Conservation (phyloP, 2,797 vertebrate species). For the Carcharodon carcharias region DNA sequence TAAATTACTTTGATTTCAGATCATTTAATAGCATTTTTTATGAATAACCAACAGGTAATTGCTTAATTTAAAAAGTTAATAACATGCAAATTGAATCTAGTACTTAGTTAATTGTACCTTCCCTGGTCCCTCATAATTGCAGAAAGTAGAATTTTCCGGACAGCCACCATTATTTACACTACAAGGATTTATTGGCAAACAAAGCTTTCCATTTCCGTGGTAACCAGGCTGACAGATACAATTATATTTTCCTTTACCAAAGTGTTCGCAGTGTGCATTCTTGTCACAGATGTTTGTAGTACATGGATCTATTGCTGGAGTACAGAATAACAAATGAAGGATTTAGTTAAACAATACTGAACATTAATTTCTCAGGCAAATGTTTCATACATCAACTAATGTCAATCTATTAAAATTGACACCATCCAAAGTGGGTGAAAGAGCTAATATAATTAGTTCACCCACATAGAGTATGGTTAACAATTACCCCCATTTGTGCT, state of each 20-base stretch:
- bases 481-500: neutral
- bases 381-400: neutral
- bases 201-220: slow-evolving; percentile 72
- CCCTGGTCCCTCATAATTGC: slow-evolving; percentile 64
- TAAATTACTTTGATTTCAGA: neutral
- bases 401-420: neutral
- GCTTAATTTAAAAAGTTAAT: neutral
- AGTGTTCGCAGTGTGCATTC: slow-evolving; percentile 64
- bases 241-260: slow-evolving; percentile 49
- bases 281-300: slow-evolving; percentile 49
- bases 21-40: neutral
- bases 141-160: slow-evolving; percentile 67
- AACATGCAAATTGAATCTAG: neutral
- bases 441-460: neutral
- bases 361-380: neutral
- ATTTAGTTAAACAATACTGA: neutral
- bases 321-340: slow-evolving; percentile 7
- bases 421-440: neutral
- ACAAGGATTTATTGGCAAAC: slow-evolving; percentile 74
- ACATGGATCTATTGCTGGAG: slow-evolving; percentile 50
- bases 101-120: slow-evolving; percentile 58
- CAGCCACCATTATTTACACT: slow-evolving; percentile 71
- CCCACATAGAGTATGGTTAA: neutral
- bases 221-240: slow-evolving; percentile 74
- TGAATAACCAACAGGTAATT: neutral